Evolutionary conservation across 1,140 invertebrate species (phyloP).

Genomic region (Gyrodactylus salaris): DNA sequence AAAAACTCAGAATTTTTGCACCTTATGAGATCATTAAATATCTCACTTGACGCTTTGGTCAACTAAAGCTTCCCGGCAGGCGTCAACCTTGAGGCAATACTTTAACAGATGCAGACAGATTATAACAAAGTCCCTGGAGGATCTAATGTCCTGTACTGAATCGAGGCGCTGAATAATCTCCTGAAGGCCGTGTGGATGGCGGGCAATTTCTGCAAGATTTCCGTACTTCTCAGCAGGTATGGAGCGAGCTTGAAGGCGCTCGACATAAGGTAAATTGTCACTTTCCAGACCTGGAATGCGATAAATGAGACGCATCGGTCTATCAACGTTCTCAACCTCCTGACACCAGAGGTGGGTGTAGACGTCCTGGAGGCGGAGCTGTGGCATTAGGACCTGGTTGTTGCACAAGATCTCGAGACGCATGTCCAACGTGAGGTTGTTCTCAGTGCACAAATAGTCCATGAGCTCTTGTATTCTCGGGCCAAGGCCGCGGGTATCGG

Average conservation of each 20-base stretch:
- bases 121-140: neutral
- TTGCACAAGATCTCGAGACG: neutral
- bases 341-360: neutral
- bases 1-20: too few species aligned
- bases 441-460: neutral
- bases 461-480: neutral
- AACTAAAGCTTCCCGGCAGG: neutral
- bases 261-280: conserved; percentile 4
- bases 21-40: too few species aligned
- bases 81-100: neutral
- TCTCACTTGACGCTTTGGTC: neutral
- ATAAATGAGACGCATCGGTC: neutral
- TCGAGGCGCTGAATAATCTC: neutral
- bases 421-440: neutral
- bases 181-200: neutral
- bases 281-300: neutral
- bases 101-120: neutral
- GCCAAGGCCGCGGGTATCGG: neutral
- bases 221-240: neutral
- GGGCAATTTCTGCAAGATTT: neutral
- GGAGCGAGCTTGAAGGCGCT: neutral
- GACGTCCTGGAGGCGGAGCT: neutral
- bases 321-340: neutral
- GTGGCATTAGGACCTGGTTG: neutral
- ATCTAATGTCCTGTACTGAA: neutral